Evolutionary conservation across 2,888 invertebrate genomes (phyloP).

Genomic region (Zaprionus lineosus): DNA sequence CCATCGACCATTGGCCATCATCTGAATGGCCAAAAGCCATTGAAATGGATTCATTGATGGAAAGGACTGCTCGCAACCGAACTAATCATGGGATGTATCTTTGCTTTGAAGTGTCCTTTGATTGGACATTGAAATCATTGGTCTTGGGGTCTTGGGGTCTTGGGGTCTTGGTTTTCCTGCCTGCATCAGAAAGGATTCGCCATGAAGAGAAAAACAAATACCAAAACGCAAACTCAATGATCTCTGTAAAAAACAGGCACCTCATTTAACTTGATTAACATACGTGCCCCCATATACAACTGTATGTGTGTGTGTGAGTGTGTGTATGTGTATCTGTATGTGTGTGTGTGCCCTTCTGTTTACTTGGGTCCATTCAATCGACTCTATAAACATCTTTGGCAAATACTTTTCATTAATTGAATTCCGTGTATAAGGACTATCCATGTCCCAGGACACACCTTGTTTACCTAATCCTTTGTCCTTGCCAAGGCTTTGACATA

Average conservation of each 20-base stretch:
- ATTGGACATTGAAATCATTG: slow-evolving; percentile 13
- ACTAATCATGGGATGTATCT: slow-evolving; percentile 3
- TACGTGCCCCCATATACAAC: slow-evolving; percentile 6
- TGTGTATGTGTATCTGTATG: not conserved
- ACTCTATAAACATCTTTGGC: slow-evolving; percentile 19
- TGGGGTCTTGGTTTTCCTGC: too few relatives aligned
- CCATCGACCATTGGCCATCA: too few relatives aligned
- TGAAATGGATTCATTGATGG: slow-evolving; percentile 42
- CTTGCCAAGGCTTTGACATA: slow-evolving; percentile 32
- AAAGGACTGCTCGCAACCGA: not conserved
- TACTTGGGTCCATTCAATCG: slow-evolving; percentile 28
- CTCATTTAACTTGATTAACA: slow-evolving; percentile 28
- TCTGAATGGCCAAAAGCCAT: slow-evolving; percentile 43
- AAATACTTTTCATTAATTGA: slow-evolving; percentile 63
- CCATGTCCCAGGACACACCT: slow-evolving; percentile 12
- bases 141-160: too few relatives aligned
- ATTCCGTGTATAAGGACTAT: slow-evolving; percentile 28
- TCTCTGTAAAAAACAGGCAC: too few relatives aligned
- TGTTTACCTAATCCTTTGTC: slow-evolving; percentile 58
- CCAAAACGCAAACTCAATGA: too few relatives aligned
- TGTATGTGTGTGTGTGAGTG: not conserved
- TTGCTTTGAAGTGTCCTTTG: slow-evolving; percentile 33
- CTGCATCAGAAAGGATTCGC: too few relatives aligned
- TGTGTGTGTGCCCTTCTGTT: slow-evolving; percentile 19
- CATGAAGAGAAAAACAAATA: too few relatives aligned